Evolutionary conservation across 2,797 vertebrate genomes (phyloP).

Genomic region (Eremophila alpestris): DNA sequence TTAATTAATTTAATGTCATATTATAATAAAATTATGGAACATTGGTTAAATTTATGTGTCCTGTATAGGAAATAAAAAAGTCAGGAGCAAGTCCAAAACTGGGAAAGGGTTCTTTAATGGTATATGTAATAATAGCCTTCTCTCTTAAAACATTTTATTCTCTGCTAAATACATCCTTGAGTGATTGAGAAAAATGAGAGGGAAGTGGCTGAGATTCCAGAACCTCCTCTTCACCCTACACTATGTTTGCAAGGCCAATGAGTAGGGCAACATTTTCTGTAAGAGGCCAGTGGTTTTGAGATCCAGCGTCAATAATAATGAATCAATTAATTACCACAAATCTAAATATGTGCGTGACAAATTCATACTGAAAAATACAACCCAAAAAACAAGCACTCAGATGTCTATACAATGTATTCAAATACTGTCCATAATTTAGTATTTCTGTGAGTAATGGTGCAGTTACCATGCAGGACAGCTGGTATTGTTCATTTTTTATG

Average conservation of each 20-base stretch:
- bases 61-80: not conserved
- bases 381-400: not conserved
- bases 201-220: not conserved
- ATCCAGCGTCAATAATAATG: not conserved
- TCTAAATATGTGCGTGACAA: not conserved
- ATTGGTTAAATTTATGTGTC: not conserved
- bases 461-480: not conserved
- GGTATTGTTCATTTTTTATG: not conserved
- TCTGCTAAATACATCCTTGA: not conserved
- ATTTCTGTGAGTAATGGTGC: not conserved
- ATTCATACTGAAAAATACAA: not conserved
- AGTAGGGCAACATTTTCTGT: not conserved
- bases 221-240: not conserved
- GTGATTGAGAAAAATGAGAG: not conserved
- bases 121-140: not conserved
- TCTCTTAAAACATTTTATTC: not conserved
- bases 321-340: not conserved
- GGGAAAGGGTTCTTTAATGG: not conserved
- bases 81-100: not conserved
- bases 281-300: not conserved
- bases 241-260: not conserved
- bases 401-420: fast-evolving
- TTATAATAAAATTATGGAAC: not conserved
- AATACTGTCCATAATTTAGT: not conserved
- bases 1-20: not conserved